Percentiles rank a stretch among this genome's conserved stretches.
Evolutionary conservation across 2,113 vertebrate species (phyloP).

Genomic region (Struthidea cinerea): DNA sequence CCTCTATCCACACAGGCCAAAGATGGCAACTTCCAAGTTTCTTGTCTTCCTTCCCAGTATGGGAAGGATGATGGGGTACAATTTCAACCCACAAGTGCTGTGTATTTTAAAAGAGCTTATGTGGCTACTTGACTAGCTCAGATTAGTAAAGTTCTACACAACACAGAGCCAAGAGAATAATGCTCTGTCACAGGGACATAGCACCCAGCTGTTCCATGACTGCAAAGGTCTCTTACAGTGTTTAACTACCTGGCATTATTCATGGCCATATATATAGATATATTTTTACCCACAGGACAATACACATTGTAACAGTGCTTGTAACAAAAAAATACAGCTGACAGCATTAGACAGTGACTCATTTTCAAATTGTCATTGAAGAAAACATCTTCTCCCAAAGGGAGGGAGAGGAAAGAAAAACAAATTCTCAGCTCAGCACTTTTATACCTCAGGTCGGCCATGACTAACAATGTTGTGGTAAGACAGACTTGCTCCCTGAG

Average conservation of each 20-base stretch:
- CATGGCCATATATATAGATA: neutral
- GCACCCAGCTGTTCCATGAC: neutral
- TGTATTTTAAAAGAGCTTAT: neutral
- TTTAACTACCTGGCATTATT: constrained; percentile 12
- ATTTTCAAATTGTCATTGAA: constrained; percentile 38
- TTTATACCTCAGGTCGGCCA: constrained; percentile 15
- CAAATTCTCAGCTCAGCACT: constrained; percentile 50
- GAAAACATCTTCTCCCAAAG: constrained; percentile 38
- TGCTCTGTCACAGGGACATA: neutral
- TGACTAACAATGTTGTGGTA: neutral
- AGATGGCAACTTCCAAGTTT: neutral
- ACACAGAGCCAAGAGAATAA: neutral
- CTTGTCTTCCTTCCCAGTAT: neutral
- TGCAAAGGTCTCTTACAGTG: neutral
- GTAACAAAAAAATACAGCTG: constrained; percentile 29
- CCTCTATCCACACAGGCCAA: constrained; percentile 38
- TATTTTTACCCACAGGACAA: constrained; percentile 19
- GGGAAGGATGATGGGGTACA: neutral
- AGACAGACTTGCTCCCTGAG: neutral
- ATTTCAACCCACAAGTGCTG: neutral
- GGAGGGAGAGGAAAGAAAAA: constrained; percentile 27
- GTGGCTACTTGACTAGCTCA: neutral
- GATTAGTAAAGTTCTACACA: neutral
- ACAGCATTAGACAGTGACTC: constrained; percentile 40
- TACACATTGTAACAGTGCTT: neutral